Conservation (phyloP, 2,113 vertebrate species). For the Tursiops truncatus region DNA sequence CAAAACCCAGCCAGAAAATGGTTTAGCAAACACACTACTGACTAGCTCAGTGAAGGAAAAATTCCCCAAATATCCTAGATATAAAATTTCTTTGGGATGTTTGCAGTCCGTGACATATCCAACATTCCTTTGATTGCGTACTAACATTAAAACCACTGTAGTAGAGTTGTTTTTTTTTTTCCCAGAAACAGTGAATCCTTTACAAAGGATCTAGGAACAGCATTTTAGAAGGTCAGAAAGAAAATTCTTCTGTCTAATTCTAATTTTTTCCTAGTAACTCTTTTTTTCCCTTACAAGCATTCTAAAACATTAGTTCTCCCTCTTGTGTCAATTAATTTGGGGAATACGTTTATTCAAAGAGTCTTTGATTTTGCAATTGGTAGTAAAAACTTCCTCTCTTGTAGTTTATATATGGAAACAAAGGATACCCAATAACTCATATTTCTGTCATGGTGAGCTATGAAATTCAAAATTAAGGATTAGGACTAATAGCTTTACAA, state of each 20-base stretch:
- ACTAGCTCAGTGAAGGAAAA: constrained; percentile 58
- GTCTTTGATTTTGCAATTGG: neutral
- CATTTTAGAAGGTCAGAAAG: constrained; percentile 22
- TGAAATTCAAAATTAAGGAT: neutral
- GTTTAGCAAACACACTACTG: constrained; percentile 54
- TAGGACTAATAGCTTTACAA: neutral
- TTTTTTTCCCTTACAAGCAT: neutral
- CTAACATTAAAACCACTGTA: neutral
- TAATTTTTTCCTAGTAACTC: neutral
- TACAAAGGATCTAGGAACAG: neutral
- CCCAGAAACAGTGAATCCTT: constrained; percentile 24
- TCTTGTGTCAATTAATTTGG: neutral
- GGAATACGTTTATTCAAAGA: neutral
- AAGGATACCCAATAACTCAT: neutral
- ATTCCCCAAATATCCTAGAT: constrained; percentile 26
- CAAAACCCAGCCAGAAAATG: constrained; percentile 54
- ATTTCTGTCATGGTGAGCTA: neutral
- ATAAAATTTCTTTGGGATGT: constrained; percentile 48
- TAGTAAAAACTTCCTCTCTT: neutral
- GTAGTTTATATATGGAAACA: neutral
- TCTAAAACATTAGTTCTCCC: neutral
- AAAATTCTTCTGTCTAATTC: neutral
- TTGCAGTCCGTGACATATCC: constrained; percentile 46
- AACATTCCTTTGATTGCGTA: constrained; percentile 58
- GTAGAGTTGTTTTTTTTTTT: constrained; percentile 11